phyloP scores from a whole-genome alignment of 2,888 invertebrate species.

The Eucriotettix oculatus region DNA sequence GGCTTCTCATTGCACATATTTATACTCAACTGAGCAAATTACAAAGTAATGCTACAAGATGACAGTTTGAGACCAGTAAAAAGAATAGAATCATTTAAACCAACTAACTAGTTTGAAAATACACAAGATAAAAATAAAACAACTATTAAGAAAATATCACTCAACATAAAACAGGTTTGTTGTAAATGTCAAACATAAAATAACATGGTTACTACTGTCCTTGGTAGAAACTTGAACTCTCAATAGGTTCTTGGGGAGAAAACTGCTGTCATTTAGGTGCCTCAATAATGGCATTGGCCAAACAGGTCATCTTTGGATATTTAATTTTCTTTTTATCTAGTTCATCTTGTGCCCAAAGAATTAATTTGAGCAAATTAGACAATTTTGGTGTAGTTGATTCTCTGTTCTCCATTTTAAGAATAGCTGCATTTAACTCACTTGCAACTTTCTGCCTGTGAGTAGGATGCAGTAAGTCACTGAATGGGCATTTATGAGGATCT shows the following conservation, averaged over 20 bases:
- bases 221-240: neutral
- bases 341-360: conserved; percentile 92
- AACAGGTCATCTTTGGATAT: conserved; percentile 88
- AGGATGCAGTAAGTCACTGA: conserved; percentile 82
- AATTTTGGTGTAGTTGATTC: conserved; percentile 83
- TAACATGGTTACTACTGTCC: no score
- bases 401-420: conserved; percentile 82
- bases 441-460: conserved; percentile 94
- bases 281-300: conserved; percentile 70
- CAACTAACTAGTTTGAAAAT: no score
- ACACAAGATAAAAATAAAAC: no score
- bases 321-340: conserved; percentile 87
- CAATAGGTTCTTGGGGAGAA: neutral
- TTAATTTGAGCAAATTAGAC: conserved; percentile 77
- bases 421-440: conserved; percentile 94
- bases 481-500: conserved; percentile 86
- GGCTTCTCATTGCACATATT: no score
- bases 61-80: no score
- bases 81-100: no score
- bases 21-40: no score
- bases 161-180: no score
- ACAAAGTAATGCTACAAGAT: no score
- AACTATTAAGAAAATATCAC: no score
- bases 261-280: conserved; percentile 38
- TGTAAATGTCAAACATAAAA: no score